Base-by-base conservation (phyloP, 1,140 invertebrate species). In the Contarinia nasturtii region DNA sequence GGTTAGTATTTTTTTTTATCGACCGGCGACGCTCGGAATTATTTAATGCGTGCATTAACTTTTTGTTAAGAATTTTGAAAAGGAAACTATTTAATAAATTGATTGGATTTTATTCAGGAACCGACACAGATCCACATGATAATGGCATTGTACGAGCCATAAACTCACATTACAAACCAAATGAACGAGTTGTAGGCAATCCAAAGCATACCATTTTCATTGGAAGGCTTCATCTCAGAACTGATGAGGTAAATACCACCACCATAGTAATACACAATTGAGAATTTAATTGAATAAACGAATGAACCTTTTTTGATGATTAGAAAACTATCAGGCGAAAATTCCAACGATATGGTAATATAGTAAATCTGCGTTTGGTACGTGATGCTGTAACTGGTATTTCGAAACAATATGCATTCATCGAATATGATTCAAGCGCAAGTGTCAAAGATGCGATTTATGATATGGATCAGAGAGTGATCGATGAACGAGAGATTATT, bases 341-440 rank as follows among this genome's bases (percentile, higher is more conserved):
- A 56, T 86, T 86, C 64, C 12, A 71, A 69, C 36, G 66, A 70
- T 49, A 78, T 68, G 84, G 83, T 1, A 69, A 73, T 52, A 74
- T 91, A 19, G 55, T 74, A 40, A 71, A 72, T 10, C 75, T 77
- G 36, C 70, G 77, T 48, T 54, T 92, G 8, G 77, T 91, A 15
- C 69, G 74, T 54, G 84, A 89, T 55, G 71, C 88, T 46, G 79
- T 91, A 0, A 91, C 86, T 7, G 86, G 86, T 0, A 70, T 76
- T 51, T 84, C 85, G 1, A 78, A 80, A 60, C 72, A 83, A 41
- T 93, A 91, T 66, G 86, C 78, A 5, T 92, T 93, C 67, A 69
- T 91, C 11, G 86, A 91, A 64, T 90, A 76, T 70, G 72, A 75
- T 52, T 68, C 66, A 27, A 69, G 70, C 52, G 65, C 67, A 12